Evolutionary conservation across 2,888 invertebrate genomes (phyloP), one percentile per base, ranked within the genome.

Genomic region (Cenopis cana): DNA sequence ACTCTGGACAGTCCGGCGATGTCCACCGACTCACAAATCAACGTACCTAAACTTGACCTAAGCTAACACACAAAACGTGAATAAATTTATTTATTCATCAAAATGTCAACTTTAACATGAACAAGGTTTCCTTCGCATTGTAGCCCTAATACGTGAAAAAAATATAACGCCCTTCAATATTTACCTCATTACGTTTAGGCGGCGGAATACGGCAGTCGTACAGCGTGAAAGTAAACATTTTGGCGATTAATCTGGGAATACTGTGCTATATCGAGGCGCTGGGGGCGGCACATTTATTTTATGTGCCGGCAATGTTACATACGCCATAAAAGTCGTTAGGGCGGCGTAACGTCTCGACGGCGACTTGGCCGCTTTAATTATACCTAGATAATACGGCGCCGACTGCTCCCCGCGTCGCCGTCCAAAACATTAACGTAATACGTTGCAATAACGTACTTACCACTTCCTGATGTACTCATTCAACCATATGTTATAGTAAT

Each of bases 291-390:
- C 93, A 92, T 93, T 93, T 91, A 91, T 93, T 93, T 93, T 91
- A 93, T 91, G 92, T 90, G 85, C 90, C 90, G 89, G 91, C 90
- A 92, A 92, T 93, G 93, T 92, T 90, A 92, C 93, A 93, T 93
- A 90, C 90, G 91, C 93, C 87, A 92, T 93, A 93, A 93, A 93
- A 92, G 93, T 89, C 93, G 93, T 93, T 93, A 93, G 90, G 91
- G 88, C 89, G 87, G 89, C 91, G 88, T 91, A 89, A 91, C 91
- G 93, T 92, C 92, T 91, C 91, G 91, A 87, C 93, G 86, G 84
- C 91, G 89, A 91, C 92, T 91, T 91, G 90, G 86, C 86, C 85
- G 90, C 86, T 91, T 90, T 93, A 93, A 93, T 93, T 93, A 92
- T 91, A 90, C 87, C 87, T 87, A 91, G 92, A 89, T 89, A 89